Evolutionary conservation across 2,113 vertebrate species (phyloP).

Genomic region (Diadophis punctatus): DNA sequence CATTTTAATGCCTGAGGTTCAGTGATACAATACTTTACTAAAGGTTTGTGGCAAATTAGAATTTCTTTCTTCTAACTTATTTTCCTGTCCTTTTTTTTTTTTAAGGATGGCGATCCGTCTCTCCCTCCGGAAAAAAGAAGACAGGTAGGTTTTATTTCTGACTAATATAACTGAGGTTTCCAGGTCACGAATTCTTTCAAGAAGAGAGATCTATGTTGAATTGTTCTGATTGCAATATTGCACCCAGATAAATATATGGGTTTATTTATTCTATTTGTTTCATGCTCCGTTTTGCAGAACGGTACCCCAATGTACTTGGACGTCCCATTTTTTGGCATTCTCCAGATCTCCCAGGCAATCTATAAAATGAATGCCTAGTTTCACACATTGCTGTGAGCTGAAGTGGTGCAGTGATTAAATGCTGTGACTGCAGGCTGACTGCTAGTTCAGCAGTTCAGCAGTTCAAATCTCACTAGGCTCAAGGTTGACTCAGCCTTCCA

Average conservation of each 20-base stretch:
- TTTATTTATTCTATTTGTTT: background rate
- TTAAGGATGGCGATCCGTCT: constrained; percentile 90
- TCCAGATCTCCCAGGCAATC: no score
- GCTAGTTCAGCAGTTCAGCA: no score
- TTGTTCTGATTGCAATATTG: background rate
- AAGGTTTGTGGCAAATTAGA: constrained; percentile 17
- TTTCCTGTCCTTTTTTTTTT: constrained; percentile 18
- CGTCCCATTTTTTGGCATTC: no score
- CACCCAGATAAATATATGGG: background rate
- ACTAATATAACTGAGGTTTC: background rate
- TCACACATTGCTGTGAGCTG: no score
- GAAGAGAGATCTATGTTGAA: constrained; percentile 10
- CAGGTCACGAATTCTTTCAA: background rate
- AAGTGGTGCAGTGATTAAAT: no score
- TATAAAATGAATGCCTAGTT: no score
- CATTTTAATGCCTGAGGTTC: background rate
- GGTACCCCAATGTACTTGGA: no score
- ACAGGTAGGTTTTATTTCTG: constrained; percentile 76
- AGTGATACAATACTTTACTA: background rate
- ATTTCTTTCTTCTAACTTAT: constrained; percentile 29
- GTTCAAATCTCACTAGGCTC: no score
- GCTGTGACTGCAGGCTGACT: no score
- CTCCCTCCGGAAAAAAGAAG: constrained; percentile 95
- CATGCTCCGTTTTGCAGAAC: background rate
- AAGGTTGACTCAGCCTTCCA: no score